Evolutionary conservation across 2,797 vertebrate genomes (phyloP).

Genomic region (Malacoctenus gilli): DNA sequence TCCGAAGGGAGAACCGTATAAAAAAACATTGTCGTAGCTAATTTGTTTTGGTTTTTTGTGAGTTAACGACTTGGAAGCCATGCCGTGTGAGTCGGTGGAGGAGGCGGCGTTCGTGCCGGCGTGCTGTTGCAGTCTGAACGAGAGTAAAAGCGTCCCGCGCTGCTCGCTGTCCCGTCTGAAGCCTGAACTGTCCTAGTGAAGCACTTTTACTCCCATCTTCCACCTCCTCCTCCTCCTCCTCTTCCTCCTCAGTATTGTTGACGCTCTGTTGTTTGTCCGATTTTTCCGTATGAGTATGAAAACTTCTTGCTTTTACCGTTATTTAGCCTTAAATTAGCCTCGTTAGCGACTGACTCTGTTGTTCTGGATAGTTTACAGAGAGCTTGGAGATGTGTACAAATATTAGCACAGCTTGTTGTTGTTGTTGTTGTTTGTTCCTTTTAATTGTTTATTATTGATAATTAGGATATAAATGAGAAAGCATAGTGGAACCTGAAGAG

Average conservation of each 20-base stretch:
- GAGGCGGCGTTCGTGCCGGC: conserved; percentile 10
- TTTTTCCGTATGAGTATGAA: conserved; percentile 72
- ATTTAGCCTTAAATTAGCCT: conserved; percentile 77
- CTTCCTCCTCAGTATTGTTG: conserved; percentile 78
- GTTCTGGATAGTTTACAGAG: conserved; percentile 73
- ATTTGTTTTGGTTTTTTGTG: too few relatives aligned
- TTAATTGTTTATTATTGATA: conserved; percentile 44
- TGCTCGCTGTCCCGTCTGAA: conserved; percentile 63
- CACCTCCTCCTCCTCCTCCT: conserved; percentile 60
- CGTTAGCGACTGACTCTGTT: conserved; percentile 64
- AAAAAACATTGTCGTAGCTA: too few relatives aligned
- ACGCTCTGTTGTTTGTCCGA: conserved; percentile 40
- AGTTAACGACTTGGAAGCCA: too few relatives aligned
- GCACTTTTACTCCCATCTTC: too few relatives aligned
- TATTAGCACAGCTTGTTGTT: conserved; percentile 39
- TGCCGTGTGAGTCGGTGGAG: too few relatives aligned
- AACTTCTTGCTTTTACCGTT: conserved; percentile 58
- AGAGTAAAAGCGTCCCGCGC: conserved; percentile 67
- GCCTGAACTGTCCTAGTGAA: conserved; percentile 72
- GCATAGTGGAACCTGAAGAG: conserved; percentile 60
- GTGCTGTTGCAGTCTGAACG: conserved; percentile 46
- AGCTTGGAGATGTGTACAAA: conserved; percentile 70
- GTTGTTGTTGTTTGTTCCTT: not conserved
- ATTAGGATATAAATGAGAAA: conserved; percentile 31
- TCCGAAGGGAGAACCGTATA: conserved; percentile 49